Base-by-base conservation (phyloP, 2,888 invertebrate species). In the Caenorhabditis zanzibari region DNA sequence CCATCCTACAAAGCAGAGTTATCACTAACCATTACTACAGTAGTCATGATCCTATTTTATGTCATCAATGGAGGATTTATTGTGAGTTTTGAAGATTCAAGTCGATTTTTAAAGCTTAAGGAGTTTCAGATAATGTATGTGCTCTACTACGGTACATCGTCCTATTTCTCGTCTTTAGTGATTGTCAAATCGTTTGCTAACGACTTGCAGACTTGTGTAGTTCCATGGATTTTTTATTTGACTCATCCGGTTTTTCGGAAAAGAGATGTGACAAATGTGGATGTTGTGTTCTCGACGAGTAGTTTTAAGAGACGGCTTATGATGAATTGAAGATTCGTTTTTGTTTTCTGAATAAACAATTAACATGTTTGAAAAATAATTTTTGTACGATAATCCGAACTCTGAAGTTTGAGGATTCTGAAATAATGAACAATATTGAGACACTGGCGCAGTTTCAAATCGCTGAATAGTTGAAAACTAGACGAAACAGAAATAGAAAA, bases 181-280 rank as follows among this genome's bases (percentile, higher is more conserved):
- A 61, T 61, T 22, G 4, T 68, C 6, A 58, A 68, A 19, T 52
- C 77, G 7, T 77, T 77, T 24, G 77, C 61, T 0, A 77, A 69
- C 19, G 77, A 77, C 41, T 26, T 69, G 69, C 69, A 77, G 41
- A 69, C 69, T 19, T 77, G 77, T 44, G 44, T 77, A 10, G 69
- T 77, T 54, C 69, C 77, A 16, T 69, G 49, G 61, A 69, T 77
- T 6, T 77, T 77, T 41, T 77, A 77, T 44, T 12, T 69, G 54
- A 77, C 77, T 16, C 77, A 77, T 77, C 77, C 77, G 16, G 77
- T 54, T 14, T 77, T 77, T 32, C 26, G 32, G 38, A 73, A 66
- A n/a, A 66, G 12, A 38, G 14, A n/a, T 4, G n/a, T 49, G 6
- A 2, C 47, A 5, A 19, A 19, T n/a, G 19, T 14, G 32, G 74